A percentile compares a stretch with the other conserved stretches of the same genome.
Conservation (phyloP, 2,888 invertebrate genomes). For the Arge pagana region DNA sequence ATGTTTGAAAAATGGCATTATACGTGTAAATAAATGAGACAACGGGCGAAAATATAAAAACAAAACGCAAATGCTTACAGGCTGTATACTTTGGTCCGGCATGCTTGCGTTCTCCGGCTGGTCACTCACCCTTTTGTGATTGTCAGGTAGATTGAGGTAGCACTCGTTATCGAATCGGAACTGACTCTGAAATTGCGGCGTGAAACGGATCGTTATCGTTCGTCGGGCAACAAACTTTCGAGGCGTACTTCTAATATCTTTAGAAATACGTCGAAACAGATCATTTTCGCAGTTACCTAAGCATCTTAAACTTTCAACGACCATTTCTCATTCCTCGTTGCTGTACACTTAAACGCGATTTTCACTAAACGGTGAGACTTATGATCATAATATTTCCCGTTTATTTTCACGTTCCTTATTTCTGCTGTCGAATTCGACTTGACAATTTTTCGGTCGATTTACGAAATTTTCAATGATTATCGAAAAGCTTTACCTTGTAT, state of each 20-base stretch:
- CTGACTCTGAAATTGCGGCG: slow-evolving; percentile 79
- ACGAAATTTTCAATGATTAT: too few species aligned
- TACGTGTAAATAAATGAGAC: slow-evolving; percentile 31
- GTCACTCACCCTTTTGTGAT: slow-evolving; percentile 96
- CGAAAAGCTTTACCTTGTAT: slow-evolving; percentile 99
- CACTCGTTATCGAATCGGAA: slow-evolving; percentile 99
- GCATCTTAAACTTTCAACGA: too few species aligned
- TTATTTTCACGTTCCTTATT: too few species aligned
- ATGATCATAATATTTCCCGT: too few species aligned
- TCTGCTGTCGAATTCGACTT: too few species aligned
- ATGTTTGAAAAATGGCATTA: background rate
- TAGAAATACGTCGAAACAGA: too few species aligned
- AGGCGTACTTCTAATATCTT: too few species aligned
- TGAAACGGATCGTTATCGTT: background rate
- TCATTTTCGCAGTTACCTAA: too few species aligned
- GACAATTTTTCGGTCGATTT: too few species aligned
- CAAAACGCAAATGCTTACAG: slow-evolving; percentile 67
- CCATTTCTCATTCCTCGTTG: too few species aligned
- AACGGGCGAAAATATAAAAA: slow-evolving; percentile 34
- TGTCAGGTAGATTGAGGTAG: slow-evolving; percentile 95
- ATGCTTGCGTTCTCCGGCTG: slow-evolving; percentile 57
- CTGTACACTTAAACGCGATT: too few species aligned
- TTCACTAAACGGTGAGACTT: too few species aligned
- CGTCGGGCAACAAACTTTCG: background rate
- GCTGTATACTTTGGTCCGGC: slow-evolving; percentile 67